Conservation (phyloP, 1,140 invertebrate genomes). For the Dendroctonus valens region DNA sequence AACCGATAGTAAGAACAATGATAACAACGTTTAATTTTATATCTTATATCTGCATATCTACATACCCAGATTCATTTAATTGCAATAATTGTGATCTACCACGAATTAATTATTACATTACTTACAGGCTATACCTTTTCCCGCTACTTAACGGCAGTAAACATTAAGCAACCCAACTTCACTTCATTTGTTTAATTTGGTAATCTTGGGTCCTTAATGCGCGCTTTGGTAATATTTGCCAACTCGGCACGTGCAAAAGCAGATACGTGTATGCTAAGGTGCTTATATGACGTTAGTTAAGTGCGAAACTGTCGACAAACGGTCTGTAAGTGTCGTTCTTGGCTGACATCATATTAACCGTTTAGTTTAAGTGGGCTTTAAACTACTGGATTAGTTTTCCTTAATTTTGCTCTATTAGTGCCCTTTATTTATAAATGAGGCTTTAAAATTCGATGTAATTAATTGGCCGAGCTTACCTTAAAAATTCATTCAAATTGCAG, state of each 20-base stretch:
- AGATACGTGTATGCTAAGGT: slow-evolving; percentile 35
- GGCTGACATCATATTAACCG: slow-evolving; percentile 9
- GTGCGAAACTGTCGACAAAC: slow-evolving; percentile 24
- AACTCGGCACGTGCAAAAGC: slow-evolving; percentile 32
- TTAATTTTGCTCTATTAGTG: slow-evolving; percentile 17
- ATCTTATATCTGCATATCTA: not conserved
- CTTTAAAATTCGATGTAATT: too few species aligned
- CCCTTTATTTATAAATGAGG: too few species aligned
- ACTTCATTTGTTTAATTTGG: slow-evolving; percentile 32
- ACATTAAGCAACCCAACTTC: slow-evolving; percentile 6
- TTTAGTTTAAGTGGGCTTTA: slow-evolving; percentile 27
- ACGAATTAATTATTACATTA: not conserved
- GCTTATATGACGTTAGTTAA: slow-evolving; percentile 33
- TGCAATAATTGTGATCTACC: not conserved
- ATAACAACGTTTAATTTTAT: not conserved
- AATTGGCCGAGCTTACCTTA: too few species aligned
- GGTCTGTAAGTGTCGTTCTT: slow-evolving; percentile 24
- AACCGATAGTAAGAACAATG: not conserved
- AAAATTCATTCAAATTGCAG: too few species aligned
- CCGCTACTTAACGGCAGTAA: slow-evolving; percentile 5
- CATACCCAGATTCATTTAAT: not conserved
- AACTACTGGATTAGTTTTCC: slow-evolving; percentile 19
- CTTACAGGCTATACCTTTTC: not conserved
- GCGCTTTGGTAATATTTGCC: slow-evolving; percentile 32
- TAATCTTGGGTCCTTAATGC: slow-evolving; percentile 24